phyloP scores from a whole-genome alignment of 2,113 vertebrate genomes.

The Hiodon alosoides region DNA sequence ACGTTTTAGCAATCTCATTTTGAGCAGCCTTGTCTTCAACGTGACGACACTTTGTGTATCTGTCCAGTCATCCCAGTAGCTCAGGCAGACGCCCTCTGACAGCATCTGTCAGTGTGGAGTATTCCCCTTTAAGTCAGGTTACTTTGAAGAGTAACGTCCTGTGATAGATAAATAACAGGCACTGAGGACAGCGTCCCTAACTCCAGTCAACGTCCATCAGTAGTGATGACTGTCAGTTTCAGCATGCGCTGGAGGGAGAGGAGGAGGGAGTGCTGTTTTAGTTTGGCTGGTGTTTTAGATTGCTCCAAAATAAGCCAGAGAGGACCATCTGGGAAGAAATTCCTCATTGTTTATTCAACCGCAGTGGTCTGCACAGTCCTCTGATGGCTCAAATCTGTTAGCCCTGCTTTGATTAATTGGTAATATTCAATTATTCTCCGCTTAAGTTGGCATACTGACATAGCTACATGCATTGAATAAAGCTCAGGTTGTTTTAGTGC shows the following conservation, averaged over 20 bases:
- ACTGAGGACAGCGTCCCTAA: background rate
- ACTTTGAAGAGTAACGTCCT: background rate
- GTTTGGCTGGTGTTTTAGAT: too few species aligned
- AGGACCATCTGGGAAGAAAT: background rate
- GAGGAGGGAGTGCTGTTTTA: background rate
- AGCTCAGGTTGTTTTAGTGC: too few species aligned
- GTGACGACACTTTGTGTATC: background rate
- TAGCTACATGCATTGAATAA: too few species aligned
- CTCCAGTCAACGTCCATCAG: background rate
- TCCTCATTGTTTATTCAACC: conserved; percentile 5
- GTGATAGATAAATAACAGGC: background rate
- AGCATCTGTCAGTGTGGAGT: background rate
- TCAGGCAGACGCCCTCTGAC: background rate
- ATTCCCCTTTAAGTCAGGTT: background rate
- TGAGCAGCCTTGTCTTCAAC: background rate
- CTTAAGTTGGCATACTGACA: too few species aligned
- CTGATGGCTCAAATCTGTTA: too few species aligned
- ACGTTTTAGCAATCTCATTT: background rate
- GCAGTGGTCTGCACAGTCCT: background rate
- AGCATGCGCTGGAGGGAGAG: background rate
- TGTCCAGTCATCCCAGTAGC: background rate
- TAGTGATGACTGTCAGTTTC: conserved; percentile 6
- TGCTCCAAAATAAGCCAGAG: background rate
- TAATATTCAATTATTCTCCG: too few species aligned
- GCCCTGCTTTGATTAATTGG: too few species aligned